phyloP scores from a whole-genome alignment of 2,888 invertebrate genomes.

The Bhutanitis thaidina region DNA sequence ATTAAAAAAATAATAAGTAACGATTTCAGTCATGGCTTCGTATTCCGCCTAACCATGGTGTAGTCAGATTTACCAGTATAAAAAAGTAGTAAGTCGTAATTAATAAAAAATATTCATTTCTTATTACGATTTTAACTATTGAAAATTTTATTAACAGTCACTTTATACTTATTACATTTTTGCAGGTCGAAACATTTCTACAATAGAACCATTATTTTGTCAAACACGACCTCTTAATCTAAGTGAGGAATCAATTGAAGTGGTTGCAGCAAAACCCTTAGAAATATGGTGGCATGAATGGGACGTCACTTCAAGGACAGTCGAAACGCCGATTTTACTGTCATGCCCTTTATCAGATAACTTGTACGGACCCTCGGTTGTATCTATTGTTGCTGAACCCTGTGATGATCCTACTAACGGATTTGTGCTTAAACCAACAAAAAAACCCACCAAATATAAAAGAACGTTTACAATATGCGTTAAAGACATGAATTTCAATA shows the following conservation, averaged over 20 bases:
- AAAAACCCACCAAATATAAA: constrained; percentile 31
- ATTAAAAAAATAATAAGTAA: too few species aligned
- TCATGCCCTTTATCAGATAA: constrained; percentile 81
- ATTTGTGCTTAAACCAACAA: constrained; percentile 46
- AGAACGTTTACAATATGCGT: constrained; percentile 84
- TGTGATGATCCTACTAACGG: constrained; percentile 70
- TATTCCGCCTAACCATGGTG: too few species aligned
- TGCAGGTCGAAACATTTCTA: constrained; percentile 60
- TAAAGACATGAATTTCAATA: constrained; percentile 84
- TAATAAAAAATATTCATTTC: too few species aligned
- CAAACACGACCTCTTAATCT: constrained; percentile 67
- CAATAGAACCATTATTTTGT: constrained; percentile 70
- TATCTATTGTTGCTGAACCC: constrained; percentile 73
- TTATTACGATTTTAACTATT: too few species aligned
- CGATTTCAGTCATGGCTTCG: too few species aligned
- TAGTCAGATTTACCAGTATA: too few species aligned
- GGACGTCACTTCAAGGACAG: constrained; percentile 66
- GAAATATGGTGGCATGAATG: constrained; percentile 84
- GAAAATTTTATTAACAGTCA: too few species aligned
- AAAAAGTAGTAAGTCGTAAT: too few species aligned
- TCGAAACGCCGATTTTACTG: constrained; percentile 80
- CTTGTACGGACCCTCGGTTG: constrained; percentile 49
- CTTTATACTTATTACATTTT: constrained; percentile 20
- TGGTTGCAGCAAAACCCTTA: constrained; percentile 77
- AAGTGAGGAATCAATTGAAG: constrained; percentile 66